Evolutionary conservation across 2,797 vertebrate species (phyloP).

Genomic region (Microctenopoma lineatum): DNA sequence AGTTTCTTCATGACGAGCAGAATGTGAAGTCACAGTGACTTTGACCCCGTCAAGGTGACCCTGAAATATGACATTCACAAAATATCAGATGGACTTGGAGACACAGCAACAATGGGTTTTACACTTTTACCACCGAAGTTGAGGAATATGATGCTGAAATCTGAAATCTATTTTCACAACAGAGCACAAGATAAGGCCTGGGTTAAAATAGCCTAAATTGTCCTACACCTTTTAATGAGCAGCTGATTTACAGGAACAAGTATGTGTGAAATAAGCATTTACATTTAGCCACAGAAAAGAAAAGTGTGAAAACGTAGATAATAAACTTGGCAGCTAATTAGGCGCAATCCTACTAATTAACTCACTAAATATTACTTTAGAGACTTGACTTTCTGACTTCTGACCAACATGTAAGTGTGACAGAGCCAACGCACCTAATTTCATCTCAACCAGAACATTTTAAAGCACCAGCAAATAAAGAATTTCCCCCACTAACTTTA

Average conservation of each 20-base stretch:
- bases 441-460: too few species aligned
- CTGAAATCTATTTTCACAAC: conserved; percentile 5
- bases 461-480: too few species aligned
- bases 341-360: conserved; percentile 34
- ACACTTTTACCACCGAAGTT: not conserved
- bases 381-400: conserved; percentile 27
- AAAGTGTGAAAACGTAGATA: conserved; percentile 3
- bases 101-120: too few species aligned
- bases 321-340: conserved; percentile 33
- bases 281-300: not conserved
- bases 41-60: too few species aligned
- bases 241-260: not conserved
- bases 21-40: too few species aligned
- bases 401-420: conserved; percentile 5
- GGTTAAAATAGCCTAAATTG: conserved; percentile 13
- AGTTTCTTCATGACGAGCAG: too few species aligned
- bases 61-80: too few species aligned
- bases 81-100: too few species aligned
- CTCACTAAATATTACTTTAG: conserved; percentile 27
- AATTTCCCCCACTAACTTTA: too few species aligned
- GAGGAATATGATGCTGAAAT: not conserved
- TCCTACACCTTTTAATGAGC: conserved; percentile 8
- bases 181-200: not conserved
- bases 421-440: too few species aligned
- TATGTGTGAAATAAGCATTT: not conserved